phyloP scores from a whole-genome alignment of 1,140 invertebrate genomes.

The Eurosta solidaginis region DNA sequence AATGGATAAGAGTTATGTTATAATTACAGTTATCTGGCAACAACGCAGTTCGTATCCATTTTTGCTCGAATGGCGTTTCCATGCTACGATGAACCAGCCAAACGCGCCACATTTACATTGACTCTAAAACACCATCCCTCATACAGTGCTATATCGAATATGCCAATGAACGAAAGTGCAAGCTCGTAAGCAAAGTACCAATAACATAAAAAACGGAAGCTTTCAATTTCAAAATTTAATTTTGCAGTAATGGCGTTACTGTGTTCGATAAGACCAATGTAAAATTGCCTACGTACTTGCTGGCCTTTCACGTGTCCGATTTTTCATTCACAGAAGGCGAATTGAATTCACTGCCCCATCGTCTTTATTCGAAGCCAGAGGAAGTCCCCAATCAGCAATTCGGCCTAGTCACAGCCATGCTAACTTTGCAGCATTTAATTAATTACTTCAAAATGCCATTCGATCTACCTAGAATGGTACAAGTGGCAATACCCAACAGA shows the following conservation, averaged over 20 bases:
- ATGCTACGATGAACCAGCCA: slow-evolving; percentile 85
- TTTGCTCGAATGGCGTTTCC: slow-evolving; percentile 83
- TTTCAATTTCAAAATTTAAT: not conserved
- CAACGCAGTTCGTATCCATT: slow-evolving; percentile 81
- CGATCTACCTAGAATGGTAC: slow-evolving; percentile 51
- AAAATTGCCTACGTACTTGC: slow-evolving; percentile 48
- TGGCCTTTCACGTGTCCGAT: slow-evolving; percentile 56
- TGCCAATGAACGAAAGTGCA: slow-evolving; percentile 60
- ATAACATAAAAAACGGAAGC: too few species aligned
- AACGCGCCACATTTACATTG: slow-evolving; percentile 79
- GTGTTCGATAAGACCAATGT: slow-evolving; percentile 40
- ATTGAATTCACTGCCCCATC: slow-evolving; percentile 53
- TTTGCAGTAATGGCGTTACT: slow-evolving; percentile 34
- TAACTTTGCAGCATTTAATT: slow-evolving; percentile 46
- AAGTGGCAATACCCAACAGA: slow-evolving; percentile 51
- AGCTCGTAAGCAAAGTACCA: slow-evolving; percentile 38
- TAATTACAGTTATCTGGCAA: slow-evolving; percentile 73
- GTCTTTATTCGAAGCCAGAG: slow-evolving; percentile 50
- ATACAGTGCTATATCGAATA: slow-evolving; percentile 74
- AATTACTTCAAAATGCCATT: slow-evolving; percentile 47
- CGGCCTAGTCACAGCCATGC: slow-evolving; percentile 49
- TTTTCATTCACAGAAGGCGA: slow-evolving; percentile 62
- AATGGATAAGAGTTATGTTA: too few species aligned
- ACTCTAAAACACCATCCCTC: slow-evolving; percentile 65
- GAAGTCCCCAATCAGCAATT: slow-evolving; percentile 47